phyloP scores from a whole-genome alignment of 2,113 vertebrate genomes.

The Furnarius figulus region DNA sequence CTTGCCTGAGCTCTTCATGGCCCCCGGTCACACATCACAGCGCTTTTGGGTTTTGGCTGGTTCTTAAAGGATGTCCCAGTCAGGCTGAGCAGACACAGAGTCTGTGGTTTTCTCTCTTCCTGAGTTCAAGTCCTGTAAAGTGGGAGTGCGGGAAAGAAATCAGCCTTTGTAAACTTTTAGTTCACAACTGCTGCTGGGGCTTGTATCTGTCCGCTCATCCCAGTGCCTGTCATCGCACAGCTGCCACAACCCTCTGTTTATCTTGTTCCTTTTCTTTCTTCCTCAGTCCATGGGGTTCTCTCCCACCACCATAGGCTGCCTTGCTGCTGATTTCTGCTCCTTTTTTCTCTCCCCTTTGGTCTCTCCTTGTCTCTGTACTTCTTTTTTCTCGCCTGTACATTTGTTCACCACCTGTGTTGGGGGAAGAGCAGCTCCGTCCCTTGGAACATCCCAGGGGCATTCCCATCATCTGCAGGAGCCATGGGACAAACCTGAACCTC shows the following conservation, averaged over 20 bases:
- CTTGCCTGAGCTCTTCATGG: neutral
- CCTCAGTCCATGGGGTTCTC: neutral
- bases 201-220: neutral
- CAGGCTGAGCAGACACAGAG: conserved; percentile 53
- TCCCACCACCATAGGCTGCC: neutral
- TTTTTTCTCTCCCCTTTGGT: neutral
- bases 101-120: conserved; percentile 64
- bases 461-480: fast-evolving
- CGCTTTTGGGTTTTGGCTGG: neutral
- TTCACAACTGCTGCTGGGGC: conserved; percentile 19
- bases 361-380: neutral
- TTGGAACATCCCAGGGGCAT: neutral
- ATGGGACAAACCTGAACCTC: neutral
- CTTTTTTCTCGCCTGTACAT: neutral
- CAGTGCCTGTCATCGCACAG: conserved; percentile 1
- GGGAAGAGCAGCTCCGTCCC: neutral
- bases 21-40: neutral
- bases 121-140: conserved; percentile 46
- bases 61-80: neutral
- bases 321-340: neutral
- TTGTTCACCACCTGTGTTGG: neutral
- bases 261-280: conserved; percentile 8
- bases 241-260: neutral
- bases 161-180: conserved; percentile 32
- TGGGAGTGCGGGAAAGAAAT: conserved; percentile 11